Evolutionary conservation across 2,113 vertebrate genomes (phyloP), one percentile per base, ranked within the genome.

Genomic region (Pelecanus crispus): DNA sequence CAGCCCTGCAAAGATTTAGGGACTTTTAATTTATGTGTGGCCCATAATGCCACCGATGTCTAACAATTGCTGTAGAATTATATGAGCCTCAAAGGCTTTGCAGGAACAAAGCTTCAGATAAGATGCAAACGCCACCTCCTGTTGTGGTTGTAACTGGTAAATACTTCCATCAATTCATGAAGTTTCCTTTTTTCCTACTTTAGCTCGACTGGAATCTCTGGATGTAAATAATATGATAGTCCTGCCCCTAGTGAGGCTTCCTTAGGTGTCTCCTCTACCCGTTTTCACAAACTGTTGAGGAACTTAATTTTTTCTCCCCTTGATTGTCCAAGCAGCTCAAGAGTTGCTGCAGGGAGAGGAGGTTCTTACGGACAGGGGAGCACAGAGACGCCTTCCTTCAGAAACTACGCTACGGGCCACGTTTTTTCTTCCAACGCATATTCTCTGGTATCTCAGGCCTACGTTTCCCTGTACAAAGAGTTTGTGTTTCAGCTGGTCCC

Each of bases 351-450:
- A 26, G 28, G 24, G 28, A 52, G 62, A 40, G 6, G 13, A 17
- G 17, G 36, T 13, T 68, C 12, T 31, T 10, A 7, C 0, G 1
- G 42, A 17, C 18, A 18, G 17, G 7, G 49, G 34, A 3, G 21
- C 10, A 18, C 1, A 45, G 16, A 40, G 20, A 14, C 55, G 5
- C 10, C 4, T 47, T 63, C 14, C 29, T 52, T 38, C 3, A 47
- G 52, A 55, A 68, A 5, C 24, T 5, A 2, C 0, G 0, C 70
- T 32, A 7, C 0, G 3, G 55, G 16, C 17, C 34, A 10, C 0
- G 2, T 3, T 40, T 67, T 4, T 34, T 13, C 38, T 45, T 19
- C 29, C 32, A 29, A 22, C n/a, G 6, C 13, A 5, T 0, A 17
- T 4, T n/a, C 6, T 7, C 38, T 26, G 0, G 9, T 21, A 34